These are phyloP conservation scores for Cardiocondyla obscurior DNA, from an alignment of 1,140 invertebrate genomes.

Conservation along the genomic window DNA sequence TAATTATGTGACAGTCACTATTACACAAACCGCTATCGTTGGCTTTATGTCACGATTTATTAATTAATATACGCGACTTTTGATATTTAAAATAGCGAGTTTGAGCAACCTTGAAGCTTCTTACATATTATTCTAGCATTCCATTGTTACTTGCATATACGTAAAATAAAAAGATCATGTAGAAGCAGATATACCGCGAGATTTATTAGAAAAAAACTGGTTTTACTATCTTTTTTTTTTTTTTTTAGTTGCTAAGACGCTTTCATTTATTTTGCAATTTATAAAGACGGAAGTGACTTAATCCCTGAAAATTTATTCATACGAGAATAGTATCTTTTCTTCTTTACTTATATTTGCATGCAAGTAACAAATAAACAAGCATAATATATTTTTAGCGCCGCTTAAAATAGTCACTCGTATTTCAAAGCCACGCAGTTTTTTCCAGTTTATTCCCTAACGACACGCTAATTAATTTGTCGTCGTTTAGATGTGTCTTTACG, in stretches of 20 bases:
- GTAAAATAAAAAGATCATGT: background rate
- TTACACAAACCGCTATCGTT: background rate
- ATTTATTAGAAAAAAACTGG: background rate
- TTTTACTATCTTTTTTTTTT: background rate
- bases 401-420: constrained; percentile 4
- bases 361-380: background rate
- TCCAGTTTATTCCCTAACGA: background rate
- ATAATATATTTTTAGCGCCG: background rate
- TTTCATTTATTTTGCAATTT: background rate
- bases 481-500: background rate
- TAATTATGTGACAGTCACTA: background rate
- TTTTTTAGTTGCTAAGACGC: background rate
- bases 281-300: background rate
- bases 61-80: background rate
- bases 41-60: background rate
- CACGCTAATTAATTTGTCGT: constrained; percentile 21
- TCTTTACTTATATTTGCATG: background rate
- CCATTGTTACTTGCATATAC: background rate
- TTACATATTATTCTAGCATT: background rate
- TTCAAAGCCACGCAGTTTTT: background rate
- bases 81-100: background rate
- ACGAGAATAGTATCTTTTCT: constrained; percentile 1
- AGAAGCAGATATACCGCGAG: background rate
- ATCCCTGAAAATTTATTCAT: background rate
- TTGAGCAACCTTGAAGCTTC: background rate